Evolutionary conservation across 2,888 invertebrate species (phyloP), one percentile per base, ranked within the genome.

Genomic region (Congeria kusceri): DNA sequence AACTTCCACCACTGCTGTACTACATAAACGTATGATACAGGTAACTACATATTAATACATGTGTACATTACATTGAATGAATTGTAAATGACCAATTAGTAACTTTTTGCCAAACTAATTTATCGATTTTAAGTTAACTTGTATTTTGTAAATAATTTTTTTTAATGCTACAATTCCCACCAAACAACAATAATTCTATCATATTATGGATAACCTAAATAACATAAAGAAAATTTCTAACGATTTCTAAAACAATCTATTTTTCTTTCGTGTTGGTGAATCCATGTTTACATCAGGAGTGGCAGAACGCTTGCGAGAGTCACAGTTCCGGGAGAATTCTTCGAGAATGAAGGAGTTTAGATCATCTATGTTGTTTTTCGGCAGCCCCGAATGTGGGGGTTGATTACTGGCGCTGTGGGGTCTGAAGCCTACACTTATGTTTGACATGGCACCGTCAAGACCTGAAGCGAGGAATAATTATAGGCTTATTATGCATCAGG

Each of bases 201-300:
- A 11, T 39, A 39, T 39, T 11, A 13, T 5, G 15, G 15, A 15
- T 39, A 13, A 39, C 9, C 39, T 15, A 39, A 39, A 15, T 13
- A 39, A 39, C 15, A 39, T n/a, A 39, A 7, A 39, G 9, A 39
- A 39, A 39, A 39, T 39, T 11, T 39, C 3, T 7, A 4, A 32
- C 9, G 39, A 39, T 39, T 7, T 65, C 62, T 79, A 83, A 56
- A 83, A 83, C 27, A 77, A 71, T 74, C 96, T 95, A 91, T 95
- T 95, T 91, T 96, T 95, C 94, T 96, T 96, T 93, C 96, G 96
- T 89, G 96, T 96, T 80, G 96, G 96, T 87, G 96, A 96, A 92
- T 96, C 96, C 96, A 96, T 96, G 91, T 95, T 95, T 86, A 96
- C 96, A 93, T 96, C 91, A 53, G 89, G 86, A 9, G 90, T 88